phyloP scores from a whole-genome alignment of 1,140 invertebrate species.

The Aricia agestis region DNA sequence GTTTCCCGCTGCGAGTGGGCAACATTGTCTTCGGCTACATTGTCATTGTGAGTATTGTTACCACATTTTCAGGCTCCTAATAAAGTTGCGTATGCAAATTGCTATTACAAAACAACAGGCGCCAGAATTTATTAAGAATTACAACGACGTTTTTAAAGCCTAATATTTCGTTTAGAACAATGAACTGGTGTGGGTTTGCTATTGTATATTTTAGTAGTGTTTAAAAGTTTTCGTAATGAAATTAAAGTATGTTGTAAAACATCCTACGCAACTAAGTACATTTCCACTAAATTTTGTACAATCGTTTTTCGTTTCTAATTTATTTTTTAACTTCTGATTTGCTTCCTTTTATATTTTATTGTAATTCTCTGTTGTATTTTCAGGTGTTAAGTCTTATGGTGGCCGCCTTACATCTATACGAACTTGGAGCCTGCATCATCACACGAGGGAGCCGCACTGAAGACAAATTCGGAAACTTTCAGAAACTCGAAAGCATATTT shows the following conservation, averaged over 20 bases:
- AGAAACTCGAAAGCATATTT: slow-evolving; percentile 56
- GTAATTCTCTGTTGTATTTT: slow-evolving; percentile 18
- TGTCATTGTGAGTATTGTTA: slow-evolving; percentile 55
- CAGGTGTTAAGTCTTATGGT: slow-evolving; percentile 58
- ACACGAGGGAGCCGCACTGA: slow-evolving; percentile 38
- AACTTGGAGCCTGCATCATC: slow-evolving; percentile 42
- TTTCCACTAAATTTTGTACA: too few species aligned
- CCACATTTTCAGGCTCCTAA: neutral
- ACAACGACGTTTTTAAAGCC: neutral
- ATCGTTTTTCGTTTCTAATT: too few species aligned
- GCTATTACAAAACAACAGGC: slow-evolving; percentile 5
- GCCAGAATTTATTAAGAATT: neutral
- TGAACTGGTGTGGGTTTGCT: neutral
- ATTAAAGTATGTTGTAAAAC: too few species aligned
- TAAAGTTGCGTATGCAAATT: neutral
- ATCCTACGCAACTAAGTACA: too few species aligned
- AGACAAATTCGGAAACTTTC: slow-evolving; percentile 53
- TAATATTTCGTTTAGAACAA: neutral
- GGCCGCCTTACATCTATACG: slow-evolving; percentile 49
- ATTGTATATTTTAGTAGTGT: neutral
- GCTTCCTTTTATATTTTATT: neutral
- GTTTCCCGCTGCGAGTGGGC: slow-evolving; percentile 59
- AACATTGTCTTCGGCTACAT: slow-evolving; percentile 70
- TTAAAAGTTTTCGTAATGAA: too few species aligned
- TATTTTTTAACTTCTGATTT: too few species aligned